Percentiles rank a stretch among this genome's conserved stretches.
Conservation (phyloP, 2,113 vertebrate species). For the Psophia crepitans region DNA sequence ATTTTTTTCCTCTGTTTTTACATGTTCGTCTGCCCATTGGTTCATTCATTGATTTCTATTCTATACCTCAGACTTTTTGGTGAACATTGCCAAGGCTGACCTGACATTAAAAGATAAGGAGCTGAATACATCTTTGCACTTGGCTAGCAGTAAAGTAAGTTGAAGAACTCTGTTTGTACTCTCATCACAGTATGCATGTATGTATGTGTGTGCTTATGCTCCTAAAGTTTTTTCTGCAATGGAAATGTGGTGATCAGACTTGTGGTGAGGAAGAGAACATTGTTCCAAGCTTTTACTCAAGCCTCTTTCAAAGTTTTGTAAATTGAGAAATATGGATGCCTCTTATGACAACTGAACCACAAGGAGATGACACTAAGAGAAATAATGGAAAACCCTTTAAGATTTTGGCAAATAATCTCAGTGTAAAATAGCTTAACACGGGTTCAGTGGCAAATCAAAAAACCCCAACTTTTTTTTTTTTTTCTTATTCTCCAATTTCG, state of each 20-base stretch:
- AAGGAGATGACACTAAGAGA: background rate
- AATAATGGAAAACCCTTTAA: background rate
- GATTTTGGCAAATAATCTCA: background rate
- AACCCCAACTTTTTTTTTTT: background rate
- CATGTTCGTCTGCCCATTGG: background rate
- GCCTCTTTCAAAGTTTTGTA: background rate
- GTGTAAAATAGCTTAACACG: background rate
- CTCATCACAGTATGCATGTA: background rate
- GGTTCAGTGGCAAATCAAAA: background rate
- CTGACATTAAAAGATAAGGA: conserved; percentile 85
- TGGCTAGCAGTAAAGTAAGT: conserved; percentile 92
- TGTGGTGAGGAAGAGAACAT: background rate
- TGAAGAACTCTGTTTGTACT: background rate
- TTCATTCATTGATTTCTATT: background rate
- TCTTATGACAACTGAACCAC: background rate
- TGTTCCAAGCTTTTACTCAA: background rate
- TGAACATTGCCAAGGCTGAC: conserved; percentile 80
- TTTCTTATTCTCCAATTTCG: background rate
- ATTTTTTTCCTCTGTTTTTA: background rate
- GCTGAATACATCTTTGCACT: conserved; percentile 89
- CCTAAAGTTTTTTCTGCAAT: background rate
- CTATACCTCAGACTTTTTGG: conserved; percentile 81
- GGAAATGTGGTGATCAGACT: background rate
- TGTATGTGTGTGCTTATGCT: background rate
- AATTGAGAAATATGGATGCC: background rate